Base-by-base conservation (phyloP, 2,888 invertebrate species). In the Pemphredon lugubris region DNA sequence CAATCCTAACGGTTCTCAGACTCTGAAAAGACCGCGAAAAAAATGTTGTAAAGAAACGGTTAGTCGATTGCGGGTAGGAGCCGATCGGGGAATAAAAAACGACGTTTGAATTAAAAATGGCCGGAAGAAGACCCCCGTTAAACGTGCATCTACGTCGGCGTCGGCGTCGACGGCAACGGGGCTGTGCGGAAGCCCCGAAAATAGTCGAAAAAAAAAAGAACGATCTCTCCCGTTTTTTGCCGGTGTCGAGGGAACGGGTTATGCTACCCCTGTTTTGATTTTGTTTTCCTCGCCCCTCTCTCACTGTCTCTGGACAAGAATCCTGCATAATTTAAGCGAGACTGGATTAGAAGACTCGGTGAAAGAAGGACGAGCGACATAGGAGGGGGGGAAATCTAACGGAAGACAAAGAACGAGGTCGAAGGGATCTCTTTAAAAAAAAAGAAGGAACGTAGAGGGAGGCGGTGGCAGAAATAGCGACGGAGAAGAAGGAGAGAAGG, bases 231-330 rank as follows among this genome's bases (percentile, higher is more conserved):
- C 14, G 6, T 18, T 64, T 77, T 67, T 71, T 59, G 21, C 42
- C 45, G 48, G n/a, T 18, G 59, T 50, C 55, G 58, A 48, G 40
- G 23, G 59, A 72, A 78, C 71, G 71, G 71, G 77, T 80, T 77
- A 53, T 66, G 44, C 75, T 61, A 73, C 73, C 84, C 83, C 79
- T 78, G 77, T 81, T 83, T 82, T 77, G 79, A 78, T 78, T 84
- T 80, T 73, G 73, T 76, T 79, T 83, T 80, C 78, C 57, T 30
- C 71, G 44, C 42, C 66, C 45, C 71, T 70, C 67, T 51, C 66
- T 57, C 39, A 11, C 64, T 58, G 67, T 73, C 67, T 70, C 61
- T 65, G 51, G 21, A 54, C 57, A 53, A 59, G 65, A 69, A 59
- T 64, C 71, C 79, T 79, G 81, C 81, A 81, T 81, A 81, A 83